Conservation (phyloP, 23 tunicate species). For the Phallusia fumigata region DNA sequence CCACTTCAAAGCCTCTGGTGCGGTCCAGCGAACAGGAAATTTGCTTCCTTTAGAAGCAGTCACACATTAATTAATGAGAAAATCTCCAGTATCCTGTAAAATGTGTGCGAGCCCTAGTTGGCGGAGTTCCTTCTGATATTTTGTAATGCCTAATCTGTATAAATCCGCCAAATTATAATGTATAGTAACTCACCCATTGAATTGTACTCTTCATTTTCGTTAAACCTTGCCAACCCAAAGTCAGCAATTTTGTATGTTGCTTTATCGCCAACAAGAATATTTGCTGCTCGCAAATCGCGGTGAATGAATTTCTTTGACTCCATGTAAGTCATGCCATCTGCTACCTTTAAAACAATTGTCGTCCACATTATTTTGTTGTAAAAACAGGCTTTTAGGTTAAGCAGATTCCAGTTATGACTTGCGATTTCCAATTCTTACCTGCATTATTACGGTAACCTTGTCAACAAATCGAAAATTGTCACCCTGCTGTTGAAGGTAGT, state of each 20-base stretch:
- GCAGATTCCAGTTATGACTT: too few relatives aligned
- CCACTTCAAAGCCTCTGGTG: constrained; percentile 66
- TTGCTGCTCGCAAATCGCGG: constrained; percentile 75
- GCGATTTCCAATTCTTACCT: background rate
- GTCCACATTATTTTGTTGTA: too few relatives aligned
- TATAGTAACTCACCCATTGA: too few relatives aligned
- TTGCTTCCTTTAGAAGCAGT: constrained; percentile 33
- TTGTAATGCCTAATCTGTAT: too few relatives aligned
- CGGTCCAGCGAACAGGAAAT: constrained; percentile 89
- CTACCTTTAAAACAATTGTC: constrained; percentile 19
- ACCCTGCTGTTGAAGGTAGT: background rate
- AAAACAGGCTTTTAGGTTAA: too few relatives aligned
- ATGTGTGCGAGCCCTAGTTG: too few relatives aligned
- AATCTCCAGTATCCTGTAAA: too few relatives aligned
- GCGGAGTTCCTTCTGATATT: too few relatives aligned
- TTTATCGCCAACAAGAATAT: constrained; percentile 66
- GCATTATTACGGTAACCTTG: background rate
- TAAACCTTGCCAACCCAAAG: constrained; percentile 72
- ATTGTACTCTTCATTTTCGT: constrained; percentile 64
- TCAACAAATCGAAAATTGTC: background rate
- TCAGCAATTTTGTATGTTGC: constrained; percentile 70
- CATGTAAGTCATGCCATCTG: constrained; percentile 80
- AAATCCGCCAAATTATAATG: too few relatives aligned
- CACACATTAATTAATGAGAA: too few relatives aligned
- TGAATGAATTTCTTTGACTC: constrained; percentile 78